Evolutionary conservation across 2,797 vertebrate species (phyloP).

Genomic region (Enteromius unitaeniatus): DNA sequence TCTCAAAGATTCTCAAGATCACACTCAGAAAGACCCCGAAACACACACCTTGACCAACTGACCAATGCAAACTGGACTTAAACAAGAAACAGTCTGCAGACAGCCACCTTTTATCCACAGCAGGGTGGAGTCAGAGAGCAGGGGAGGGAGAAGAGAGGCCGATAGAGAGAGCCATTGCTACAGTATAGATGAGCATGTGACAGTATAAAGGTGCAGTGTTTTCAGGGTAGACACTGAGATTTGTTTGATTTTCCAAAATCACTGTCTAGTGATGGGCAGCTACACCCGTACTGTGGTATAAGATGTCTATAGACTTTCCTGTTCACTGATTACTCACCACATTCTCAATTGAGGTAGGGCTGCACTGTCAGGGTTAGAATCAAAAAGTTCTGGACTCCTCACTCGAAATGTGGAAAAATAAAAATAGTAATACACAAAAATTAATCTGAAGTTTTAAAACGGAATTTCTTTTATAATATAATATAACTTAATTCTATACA

Average conservation of each 20-base stretch:
- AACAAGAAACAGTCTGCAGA: conserved; percentile 84
- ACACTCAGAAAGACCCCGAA: conserved; percentile 36
- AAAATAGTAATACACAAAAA: neutral
- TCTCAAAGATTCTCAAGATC: conserved; percentile 40
- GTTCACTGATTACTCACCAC: conserved; percentile 29
- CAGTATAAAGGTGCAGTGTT: conserved; percentile 37
- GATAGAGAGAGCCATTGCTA: neutral
- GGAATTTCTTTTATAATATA: neutral
- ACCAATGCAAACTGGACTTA: conserved; percentile 72
- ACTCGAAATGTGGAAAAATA: too few relatives aligned
- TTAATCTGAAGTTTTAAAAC: too few relatives aligned
- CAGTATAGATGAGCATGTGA: conserved; percentile 23
- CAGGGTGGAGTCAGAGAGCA: conserved; percentile 86
- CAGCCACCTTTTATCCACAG: conserved; percentile 92
- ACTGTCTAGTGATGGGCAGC: conserved; percentile 25
- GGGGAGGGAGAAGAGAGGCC: conserved; percentile 29
- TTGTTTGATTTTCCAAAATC: conserved; percentile 54
- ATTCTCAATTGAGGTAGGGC: conserved; percentile 17
- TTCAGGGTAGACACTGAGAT: conserved; percentile 35
- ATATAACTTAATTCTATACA: too few relatives aligned
- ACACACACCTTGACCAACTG: conserved; percentile 45
- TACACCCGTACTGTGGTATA: conserved; percentile 13
- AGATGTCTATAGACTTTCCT: conserved; percentile 16
- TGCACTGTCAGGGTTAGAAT: neutral
- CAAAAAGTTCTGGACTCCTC: neutral